Conservation (phyloP, 2,113 vertebrate genomes). For the Myrmecobius fasciatus region DNA sequence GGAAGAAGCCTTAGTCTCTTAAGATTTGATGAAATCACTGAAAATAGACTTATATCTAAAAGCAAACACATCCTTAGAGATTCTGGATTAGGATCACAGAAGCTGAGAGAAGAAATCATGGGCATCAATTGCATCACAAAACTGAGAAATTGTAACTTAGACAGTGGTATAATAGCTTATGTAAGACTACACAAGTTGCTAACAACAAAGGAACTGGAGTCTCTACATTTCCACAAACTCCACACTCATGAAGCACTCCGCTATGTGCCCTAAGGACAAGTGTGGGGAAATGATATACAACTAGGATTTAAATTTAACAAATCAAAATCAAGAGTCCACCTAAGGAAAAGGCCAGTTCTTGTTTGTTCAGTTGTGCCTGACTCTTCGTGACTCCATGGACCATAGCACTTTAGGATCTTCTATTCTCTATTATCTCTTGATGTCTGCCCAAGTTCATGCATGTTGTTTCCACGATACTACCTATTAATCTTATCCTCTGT, state of each 20-base stretch:
- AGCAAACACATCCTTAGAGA: background rate
- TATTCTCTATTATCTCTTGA: background rate
- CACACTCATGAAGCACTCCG: background rate
- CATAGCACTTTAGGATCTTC: background rate
- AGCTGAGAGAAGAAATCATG: background rate
- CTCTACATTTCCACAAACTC: background rate
- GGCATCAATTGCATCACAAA: background rate
- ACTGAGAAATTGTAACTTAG: background rate
- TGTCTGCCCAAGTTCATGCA: background rate
- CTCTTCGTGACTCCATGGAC: background rate
- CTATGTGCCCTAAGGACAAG: background rate
- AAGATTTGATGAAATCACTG: background rate
- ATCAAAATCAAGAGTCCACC: background rate
- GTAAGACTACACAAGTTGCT: background rate
- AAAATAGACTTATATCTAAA: background rate
- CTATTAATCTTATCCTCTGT: background rate
- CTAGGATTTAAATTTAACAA: background rate
- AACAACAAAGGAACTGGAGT: background rate
- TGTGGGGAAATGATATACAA: background rate
- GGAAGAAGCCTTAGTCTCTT: background rate
- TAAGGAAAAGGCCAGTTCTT: slow-evolving; percentile 48
- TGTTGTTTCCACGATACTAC: background rate
- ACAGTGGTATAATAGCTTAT: background rate
- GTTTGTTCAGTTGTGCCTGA: background rate
- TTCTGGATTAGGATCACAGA: background rate